Base-by-base conservation (phyloP, 2,888 invertebrate species). In the Clostera curtula region DNA sequence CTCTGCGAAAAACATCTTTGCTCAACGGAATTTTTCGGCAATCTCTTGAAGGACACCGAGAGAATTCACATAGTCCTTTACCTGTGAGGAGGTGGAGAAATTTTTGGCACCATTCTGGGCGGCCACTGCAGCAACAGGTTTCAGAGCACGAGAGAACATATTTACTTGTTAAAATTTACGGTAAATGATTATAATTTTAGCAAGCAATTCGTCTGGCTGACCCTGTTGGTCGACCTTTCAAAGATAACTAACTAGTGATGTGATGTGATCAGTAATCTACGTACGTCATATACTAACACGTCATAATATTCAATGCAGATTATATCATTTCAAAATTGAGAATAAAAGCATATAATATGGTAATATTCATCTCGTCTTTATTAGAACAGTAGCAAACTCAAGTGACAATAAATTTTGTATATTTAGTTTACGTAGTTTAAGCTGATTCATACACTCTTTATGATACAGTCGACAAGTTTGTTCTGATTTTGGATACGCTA, bases 91-190 rank as follows among this genome's bases (percentile, higher is more conserved):
- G 35, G 87, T 87, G 51, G 87, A 87, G 58, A 89, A 87, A 55
- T 74, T 85, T 59, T 88, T 87, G 42, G 77, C 73, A 40, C 86
- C 86, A 74, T 87, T 87, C 63, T 85, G 80, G 38, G 73, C 56
- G 27, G 62, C 76, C 31, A 72, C 66, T 23, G 64, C 40, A 29
- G 70, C 76, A 43, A 85, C 71, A 45, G 88, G 88, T 59, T 86
- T 88, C 37, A 88, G 65, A 29, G 84, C 63, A 68, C 89, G 87
- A 47, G 89, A 89, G 66, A 89, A 88, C 90, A 90, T 89, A 52
- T 77, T 85, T 28, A 27, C 27, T 26, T 32, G 19, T 33, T 25
- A 35, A 6, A 15, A 43, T 44, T 34, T 33, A 13, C 29, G 12
- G 33, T 30, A 35, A 27, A 29, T n/a, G n/a, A 28, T 26, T 27